Percentiles rank a stretch among this genome's conserved stretches.
Conservation (phyloP, 2,113 vertebrate genomes). For the Rostratula benghalensis region DNA sequence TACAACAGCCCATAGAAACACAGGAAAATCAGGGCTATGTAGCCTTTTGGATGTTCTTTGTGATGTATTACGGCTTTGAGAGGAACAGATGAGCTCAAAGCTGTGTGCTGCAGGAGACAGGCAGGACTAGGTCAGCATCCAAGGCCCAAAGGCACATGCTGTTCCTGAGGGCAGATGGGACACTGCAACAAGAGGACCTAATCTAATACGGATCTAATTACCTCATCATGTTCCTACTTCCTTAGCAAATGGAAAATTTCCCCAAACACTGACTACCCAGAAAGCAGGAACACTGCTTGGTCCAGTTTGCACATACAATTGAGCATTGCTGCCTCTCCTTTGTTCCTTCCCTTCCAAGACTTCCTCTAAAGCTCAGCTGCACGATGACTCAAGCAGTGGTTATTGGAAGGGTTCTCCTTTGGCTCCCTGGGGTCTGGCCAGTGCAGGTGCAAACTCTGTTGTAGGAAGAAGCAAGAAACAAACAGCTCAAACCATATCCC, state of each 20-base stretch:
- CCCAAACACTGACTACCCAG: background rate
- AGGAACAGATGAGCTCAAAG: background rate
- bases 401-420: background rate
- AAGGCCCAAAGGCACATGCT: background rate
- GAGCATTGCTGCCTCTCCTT: background rate
- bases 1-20: background rate
- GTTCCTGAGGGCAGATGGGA: background rate
- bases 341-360: background rate
- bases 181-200: background rate
- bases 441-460: accelerated
- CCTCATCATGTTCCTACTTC: background rate
- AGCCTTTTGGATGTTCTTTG: background rate
- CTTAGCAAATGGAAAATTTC: background rate
- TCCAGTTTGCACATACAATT: background rate
- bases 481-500: background rate
- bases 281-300: background rate
- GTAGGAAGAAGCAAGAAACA: background rate
- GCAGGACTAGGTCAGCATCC: background rate
- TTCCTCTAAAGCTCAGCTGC: background rate
- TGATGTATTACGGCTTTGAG: background rate
- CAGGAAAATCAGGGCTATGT: background rate
- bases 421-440: background rate
- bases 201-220: background rate
- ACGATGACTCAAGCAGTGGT: background rate
- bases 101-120: background rate